These are phyloP conservation scores for Tinea trinotella DNA, from an alignment of 2,888 invertebrate genomes.

Conservation along the genomic window DNA sequence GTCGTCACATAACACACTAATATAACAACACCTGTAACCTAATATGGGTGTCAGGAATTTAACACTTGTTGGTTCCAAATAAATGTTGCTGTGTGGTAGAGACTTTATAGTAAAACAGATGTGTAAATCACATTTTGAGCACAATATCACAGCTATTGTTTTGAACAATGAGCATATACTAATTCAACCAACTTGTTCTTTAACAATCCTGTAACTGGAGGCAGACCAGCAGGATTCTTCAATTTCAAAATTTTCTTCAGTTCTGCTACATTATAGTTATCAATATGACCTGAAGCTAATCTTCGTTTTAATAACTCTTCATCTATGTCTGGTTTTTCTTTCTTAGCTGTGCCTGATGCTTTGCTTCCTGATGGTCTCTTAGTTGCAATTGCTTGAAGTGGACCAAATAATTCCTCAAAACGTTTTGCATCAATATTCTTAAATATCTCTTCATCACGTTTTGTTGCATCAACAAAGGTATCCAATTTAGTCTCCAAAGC, in stretches of 20 bases:
- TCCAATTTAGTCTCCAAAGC: constrained; percentile 72
- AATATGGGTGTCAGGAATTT: too few relatives aligned
- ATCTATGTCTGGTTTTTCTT: constrained; percentile 37
- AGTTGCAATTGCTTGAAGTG: constrained; percentile 37
- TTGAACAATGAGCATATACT: constrained; percentile 27
- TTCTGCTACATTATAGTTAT: constrained; percentile 44
- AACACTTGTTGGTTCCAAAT: too few relatives aligned
- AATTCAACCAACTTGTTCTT: constrained; percentile 50
- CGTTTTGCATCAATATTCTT: constrained; percentile 44
- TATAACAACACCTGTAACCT: too few relatives aligned
- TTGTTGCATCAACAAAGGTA: constrained; percentile 69
- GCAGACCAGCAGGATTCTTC: constrained; percentile 35
- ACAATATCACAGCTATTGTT: too few relatives aligned
- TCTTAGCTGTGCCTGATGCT: constrained; percentile 27
- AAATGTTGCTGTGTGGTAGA: too few relatives aligned
- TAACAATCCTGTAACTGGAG: constrained; percentile 44
- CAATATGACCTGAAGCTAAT: constrained; percentile 34
- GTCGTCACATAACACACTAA: too few relatives aligned
- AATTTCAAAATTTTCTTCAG: constrained; percentile 45
- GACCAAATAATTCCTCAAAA: constrained; percentile 57
- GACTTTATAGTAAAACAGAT: too few relatives aligned
- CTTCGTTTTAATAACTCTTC: constrained; percentile 35
- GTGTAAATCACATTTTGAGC: too few relatives aligned
- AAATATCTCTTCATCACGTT: constrained; percentile 36
- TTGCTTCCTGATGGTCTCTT: constrained; percentile 35